Conservation (phyloP, 2,113 vertebrate species). For the Serilophus lunatus region DNA sequence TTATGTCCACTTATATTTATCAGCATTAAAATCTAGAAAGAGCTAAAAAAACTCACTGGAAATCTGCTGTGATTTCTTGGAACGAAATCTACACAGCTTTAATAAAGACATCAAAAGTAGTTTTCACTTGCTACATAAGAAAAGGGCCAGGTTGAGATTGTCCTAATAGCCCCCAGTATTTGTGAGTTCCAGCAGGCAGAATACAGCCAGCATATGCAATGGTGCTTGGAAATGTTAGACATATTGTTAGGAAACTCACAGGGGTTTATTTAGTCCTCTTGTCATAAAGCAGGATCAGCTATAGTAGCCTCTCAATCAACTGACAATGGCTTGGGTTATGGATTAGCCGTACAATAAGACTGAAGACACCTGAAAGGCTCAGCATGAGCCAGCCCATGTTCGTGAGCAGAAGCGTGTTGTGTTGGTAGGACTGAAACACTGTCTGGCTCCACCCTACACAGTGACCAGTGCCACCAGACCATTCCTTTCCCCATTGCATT, state of each 20-base stretch:
- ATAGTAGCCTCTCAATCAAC: neutral
- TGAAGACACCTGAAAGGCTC: neutral
- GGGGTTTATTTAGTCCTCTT: neutral
- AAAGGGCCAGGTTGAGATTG: neutral
- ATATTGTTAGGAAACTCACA: neutral
- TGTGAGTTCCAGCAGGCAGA: neutral
- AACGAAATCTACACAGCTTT: neutral
- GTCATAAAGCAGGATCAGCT: neutral
- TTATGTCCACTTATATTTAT: neutral
- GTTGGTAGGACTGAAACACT: neutral
- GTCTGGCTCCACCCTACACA: fast-evolving
- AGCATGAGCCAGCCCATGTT: fast-evolving
- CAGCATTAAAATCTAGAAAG: neutral
- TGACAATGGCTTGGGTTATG: neutral
- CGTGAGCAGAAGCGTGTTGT: neutral
- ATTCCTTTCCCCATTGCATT: neutral
- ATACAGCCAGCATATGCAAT: neutral
- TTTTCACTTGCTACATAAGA: neutral
- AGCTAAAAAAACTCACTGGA: neutral
- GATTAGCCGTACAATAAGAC: neutral
- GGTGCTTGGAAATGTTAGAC: neutral
- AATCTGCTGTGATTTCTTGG: neutral
- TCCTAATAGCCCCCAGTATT: neutral
- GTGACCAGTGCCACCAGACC: neutral
- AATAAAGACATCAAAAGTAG: neutral